Evolutionary conservation across 2,888 invertebrate species (phyloP), one percentile per base, ranked within the genome.

Genomic region (Chironomus tentans): DNA sequence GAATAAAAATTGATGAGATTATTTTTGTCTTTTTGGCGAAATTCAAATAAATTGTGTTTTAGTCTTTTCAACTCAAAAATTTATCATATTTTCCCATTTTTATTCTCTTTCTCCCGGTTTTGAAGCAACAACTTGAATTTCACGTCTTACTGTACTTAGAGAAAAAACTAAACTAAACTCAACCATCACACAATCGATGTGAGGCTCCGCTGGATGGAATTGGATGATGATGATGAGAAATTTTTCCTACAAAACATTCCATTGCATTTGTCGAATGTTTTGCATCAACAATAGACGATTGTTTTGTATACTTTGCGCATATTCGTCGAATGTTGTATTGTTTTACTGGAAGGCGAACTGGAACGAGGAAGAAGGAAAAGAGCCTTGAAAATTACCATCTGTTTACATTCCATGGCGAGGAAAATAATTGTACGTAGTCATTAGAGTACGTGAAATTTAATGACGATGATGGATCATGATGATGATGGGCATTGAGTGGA

Each of bases 111-210:
- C 18, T 18, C 18, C 68, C 68, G 68, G 28, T 38, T 38, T 38
- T 18, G 38, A 38, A 38, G 38, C 65, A 22, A 65, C 24, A 21
- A 68, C 28, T 28, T 38, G 68, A 68, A 28, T 46, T 68, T 68
- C 68, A 68, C 68, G 68, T 68, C 68, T 68, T 15, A 46, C 68
- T 38, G 5, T 46, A 13, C 15, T 46, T 68, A 38, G 68, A 68
- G 68, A 68, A 68, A 68, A 68, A 68, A 68, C 38, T 28, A 68
- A 68, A 68, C 68, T 68, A 18, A 65, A 68, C 3, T 21, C 22
- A 22, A 56, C 56, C n/a, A 13, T 38, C 38, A 10, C 38, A 38
- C 38, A 38, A 38, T 38, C 38, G 7, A 21, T 21, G 15, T 62
- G 65, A 21, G 65, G 38, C 38, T 38, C 38, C 10, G 38, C 10